phyloP scores from a whole-genome alignment of 2,797 vertebrate species.

The Sylvilagus floridanus region DNA sequence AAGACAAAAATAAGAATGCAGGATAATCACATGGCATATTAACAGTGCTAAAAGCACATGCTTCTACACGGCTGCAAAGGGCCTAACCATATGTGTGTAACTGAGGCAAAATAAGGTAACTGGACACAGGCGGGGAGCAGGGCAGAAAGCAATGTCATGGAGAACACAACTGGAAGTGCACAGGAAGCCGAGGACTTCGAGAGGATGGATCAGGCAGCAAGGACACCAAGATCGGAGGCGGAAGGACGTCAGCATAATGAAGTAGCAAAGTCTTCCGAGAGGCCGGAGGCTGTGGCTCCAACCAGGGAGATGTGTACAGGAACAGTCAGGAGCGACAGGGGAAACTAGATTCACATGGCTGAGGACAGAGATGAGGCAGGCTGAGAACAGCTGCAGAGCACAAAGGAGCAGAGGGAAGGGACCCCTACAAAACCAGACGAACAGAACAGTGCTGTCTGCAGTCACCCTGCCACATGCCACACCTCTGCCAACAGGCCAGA shows the following conservation, averaged over 20 bases:
- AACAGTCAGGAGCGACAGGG: not conserved
- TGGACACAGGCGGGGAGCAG: not conserved
- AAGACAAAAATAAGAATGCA: slow-evolving; percentile 33
- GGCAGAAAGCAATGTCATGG: not conserved
- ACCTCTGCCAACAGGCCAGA: not conserved
- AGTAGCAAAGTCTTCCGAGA: not conserved
- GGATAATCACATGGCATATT: slow-evolving; percentile 4
- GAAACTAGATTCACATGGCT: not conserved
- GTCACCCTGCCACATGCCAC: not conserved
- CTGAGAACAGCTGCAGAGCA: not conserved
- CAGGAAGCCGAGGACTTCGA: not conserved
- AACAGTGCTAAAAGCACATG: not conserved
- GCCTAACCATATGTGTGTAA: not conserved
- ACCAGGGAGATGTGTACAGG: not conserved
- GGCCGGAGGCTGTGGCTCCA: not conserved
- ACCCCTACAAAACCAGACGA: too few species aligned
- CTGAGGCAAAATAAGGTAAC: slow-evolving; percentile 24
- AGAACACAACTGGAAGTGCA: not conserved
- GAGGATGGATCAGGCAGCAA: not conserved
- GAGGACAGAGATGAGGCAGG: not conserved
- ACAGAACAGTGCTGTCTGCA: not conserved
- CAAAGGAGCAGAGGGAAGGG: not conserved
- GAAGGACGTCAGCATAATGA: not conserved
- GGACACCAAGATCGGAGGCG: not conserved
- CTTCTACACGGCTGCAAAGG: not conserved